A percentile compares a stretch with the other conserved stretches of the same genome.
Conservation (phyloP, 2,797 vertebrate species). For the Squalus acanthias region DNA sequence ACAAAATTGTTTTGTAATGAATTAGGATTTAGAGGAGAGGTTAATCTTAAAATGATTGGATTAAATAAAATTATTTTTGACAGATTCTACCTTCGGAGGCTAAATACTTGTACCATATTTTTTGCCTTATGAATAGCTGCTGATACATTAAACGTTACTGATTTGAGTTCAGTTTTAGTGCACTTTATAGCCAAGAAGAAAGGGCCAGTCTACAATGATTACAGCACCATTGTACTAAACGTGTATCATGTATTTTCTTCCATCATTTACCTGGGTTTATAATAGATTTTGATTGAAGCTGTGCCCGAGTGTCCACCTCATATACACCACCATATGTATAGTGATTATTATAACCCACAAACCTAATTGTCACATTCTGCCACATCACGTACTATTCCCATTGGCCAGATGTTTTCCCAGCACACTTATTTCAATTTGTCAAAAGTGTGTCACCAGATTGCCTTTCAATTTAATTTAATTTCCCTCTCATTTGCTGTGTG, state of each 20-base stretch:
- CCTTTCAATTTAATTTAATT: not conserved
- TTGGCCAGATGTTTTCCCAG: not conserved
- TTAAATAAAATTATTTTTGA: not conserved
- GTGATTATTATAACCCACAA: not conserved
- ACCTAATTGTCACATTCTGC: not conserved
- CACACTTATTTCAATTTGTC: not conserved
- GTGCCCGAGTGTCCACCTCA: not conserved
- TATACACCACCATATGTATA: not conserved
- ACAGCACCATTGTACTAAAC: not conserved
- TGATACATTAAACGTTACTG: not conserved
- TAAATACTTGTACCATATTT: not conserved
- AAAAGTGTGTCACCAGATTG: not conserved
- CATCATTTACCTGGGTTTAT: not conserved
- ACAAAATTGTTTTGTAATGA: not conserved
- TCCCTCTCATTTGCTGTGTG: not conserved
- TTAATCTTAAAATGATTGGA: not conserved
- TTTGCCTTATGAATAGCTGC: not conserved
- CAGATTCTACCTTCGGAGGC: not conserved
- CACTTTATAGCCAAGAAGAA: not conserved
- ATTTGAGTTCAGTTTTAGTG: not conserved
- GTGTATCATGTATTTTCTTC: no score
- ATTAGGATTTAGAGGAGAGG: not conserved
- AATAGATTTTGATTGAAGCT: not conserved
- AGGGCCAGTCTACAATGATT: not conserved
- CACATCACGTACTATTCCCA: not conserved